These are phyloP conservation scores for Hippasteria phrygiana DNA, from an alignment of 53 echinoderm and acorn worm species.

Conservation along the genomic window DNA sequence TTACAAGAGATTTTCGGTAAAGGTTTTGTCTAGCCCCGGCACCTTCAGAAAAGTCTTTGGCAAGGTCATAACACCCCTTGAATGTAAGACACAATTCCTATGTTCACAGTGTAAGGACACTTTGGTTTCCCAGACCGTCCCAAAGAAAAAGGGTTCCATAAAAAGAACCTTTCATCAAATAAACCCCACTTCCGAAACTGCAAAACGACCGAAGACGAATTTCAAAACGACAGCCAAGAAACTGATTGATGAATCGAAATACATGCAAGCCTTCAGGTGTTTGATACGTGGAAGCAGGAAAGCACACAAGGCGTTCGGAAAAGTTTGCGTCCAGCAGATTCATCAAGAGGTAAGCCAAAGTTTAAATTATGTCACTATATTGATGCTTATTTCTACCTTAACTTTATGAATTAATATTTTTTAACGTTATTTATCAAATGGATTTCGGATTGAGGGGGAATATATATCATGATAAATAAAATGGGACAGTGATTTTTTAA, in stretches of 20 bases:
- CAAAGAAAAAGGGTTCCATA: slow-evolving; percentile 10
- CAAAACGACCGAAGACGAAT: slow-evolving; percentile 1
- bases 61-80: background rate
- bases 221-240: slow-evolving; percentile 11
- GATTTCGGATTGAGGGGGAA: too few species aligned
- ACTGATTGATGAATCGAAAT: slow-evolving; percentile 18
- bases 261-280: slow-evolving; percentile 8
- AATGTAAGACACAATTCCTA: slow-evolving; percentile 5
- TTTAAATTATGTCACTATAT: too few species aligned
- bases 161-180: background rate
- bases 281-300: slow-evolving; percentile 4
- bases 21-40: slow-evolving; percentile 14
- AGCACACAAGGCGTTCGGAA: slow-evolving; percentile 4
- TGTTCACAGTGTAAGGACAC: background rate
- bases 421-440: too few species aligned
- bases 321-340: slow-evolving; percentile 16
- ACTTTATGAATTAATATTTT: too few species aligned
- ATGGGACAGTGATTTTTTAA: too few species aligned
- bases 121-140: background rate
- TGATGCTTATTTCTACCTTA: too few species aligned
- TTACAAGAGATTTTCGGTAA: background rate
- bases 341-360: slow-evolving; percentile 1
- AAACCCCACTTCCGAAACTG: background rate
- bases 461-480: too few species aligned
- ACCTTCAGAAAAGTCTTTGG: slow-evolving; percentile 20